Evolutionary conservation across 2,888 invertebrate genomes (phyloP).

Genomic region (Drosophila borealis): DNA sequence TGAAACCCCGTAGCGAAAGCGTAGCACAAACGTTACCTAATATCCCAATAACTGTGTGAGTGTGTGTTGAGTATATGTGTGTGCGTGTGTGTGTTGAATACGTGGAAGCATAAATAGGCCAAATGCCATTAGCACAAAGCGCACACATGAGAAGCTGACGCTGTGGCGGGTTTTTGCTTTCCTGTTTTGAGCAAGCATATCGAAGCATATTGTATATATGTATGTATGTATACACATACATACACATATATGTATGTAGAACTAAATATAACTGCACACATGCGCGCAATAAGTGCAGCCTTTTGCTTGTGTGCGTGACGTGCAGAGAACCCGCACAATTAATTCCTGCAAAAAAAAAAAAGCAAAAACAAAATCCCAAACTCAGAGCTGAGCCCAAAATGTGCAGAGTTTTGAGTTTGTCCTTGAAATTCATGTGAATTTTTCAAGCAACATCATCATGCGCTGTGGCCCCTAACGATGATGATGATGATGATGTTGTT

Average conservation of each 20-base stretch:
- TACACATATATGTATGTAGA: constrained; percentile 6
- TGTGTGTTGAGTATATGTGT: neutral
- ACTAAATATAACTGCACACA: constrained; percentile 5
- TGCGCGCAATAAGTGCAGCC: constrained; percentile 34
- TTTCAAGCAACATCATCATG: constrained; percentile 19
- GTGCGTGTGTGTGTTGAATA: constrained; percentile 44
- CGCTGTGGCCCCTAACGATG: constrained; percentile 8
- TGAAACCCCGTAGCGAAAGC: constrained; percentile 63
- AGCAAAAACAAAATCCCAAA: constrained; percentile 15
- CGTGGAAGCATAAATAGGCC: constrained; percentile 83
- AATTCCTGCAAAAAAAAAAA: constrained; percentile 57
- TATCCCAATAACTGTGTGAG: constrained; percentile 39
- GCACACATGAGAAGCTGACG: constrained; percentile 41
- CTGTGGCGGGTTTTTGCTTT: constrained; percentile 60
- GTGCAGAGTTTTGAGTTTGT: constrained; percentile 58
- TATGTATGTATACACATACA: constrained; percentile 4
- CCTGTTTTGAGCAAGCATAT: constrained; percentile 47
- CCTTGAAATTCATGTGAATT: constrained; percentile 78
- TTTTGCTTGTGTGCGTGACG: constrained; percentile 33
- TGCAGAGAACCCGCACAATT: constrained; percentile 75
- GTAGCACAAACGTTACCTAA: constrained; percentile 63
- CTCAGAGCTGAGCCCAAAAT: constrained; percentile 25
- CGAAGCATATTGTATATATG: constrained; percentile 1
- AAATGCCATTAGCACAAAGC: constrained; percentile 80
- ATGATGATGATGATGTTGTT: constrained; percentile 22